phyloP scores from a whole-genome alignment of 2,113 vertebrate species.

The Archocentrus centrarchus region DNA sequence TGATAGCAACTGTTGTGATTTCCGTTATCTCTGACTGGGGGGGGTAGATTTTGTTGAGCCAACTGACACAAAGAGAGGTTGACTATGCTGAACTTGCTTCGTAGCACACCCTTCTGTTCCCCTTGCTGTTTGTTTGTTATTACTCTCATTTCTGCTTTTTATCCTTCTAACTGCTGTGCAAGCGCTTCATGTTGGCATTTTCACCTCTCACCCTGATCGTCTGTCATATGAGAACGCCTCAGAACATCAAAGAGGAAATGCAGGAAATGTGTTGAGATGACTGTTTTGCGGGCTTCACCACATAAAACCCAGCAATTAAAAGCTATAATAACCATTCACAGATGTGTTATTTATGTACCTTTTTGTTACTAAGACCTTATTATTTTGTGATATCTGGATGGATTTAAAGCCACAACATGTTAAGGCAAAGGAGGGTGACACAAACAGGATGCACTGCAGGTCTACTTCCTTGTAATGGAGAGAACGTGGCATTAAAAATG shows the following conservation, averaged over 20 bases:
- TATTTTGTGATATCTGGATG: not conserved
- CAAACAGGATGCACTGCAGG: not conserved
- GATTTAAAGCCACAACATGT: not conserved
- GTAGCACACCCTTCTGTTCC: not conserved
- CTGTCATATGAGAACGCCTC: constrained; percentile 48
- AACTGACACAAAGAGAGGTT: not conserved
- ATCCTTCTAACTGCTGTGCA: constrained; percentile 35
- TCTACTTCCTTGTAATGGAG: not conserved
- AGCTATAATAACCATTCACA: not conserved
- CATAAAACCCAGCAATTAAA: not conserved
- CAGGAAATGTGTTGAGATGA: constrained; percentile 38
- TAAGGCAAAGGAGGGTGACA: not conserved
- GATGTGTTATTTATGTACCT: not conserved
- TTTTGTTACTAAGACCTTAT: not conserved
- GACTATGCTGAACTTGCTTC: not conserved
- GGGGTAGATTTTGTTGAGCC: not conserved
- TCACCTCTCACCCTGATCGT: constrained; percentile 45
- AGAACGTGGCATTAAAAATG: constrained; percentile 48
- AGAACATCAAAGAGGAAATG: constrained; percentile 55
- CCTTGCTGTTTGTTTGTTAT: constrained; percentile 45
- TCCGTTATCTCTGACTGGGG: not conserved
- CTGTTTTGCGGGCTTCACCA: constrained; percentile 29
- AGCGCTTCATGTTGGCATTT: constrained; percentile 35
- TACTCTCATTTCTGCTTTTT: constrained; percentile 71
- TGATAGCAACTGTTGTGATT: not conserved